phyloP scores from a whole-genome alignment of 2,888 invertebrate species.

The Crepidodera aurea region DNA sequence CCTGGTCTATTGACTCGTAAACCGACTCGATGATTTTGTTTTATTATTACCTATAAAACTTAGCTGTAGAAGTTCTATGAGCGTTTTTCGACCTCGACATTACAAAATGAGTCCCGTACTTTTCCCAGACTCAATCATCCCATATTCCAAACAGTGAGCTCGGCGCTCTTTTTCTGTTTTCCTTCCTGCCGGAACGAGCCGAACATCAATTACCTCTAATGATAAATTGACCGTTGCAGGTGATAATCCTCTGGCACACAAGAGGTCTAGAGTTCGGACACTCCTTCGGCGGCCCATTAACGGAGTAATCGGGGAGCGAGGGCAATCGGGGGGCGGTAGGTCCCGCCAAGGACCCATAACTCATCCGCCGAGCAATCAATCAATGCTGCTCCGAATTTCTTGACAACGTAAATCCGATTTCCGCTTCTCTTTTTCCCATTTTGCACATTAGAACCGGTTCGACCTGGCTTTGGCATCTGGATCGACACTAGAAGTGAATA shows the following conservation, averaged over 20 bases:
- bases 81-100: too few relatives aligned
- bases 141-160: neutral
- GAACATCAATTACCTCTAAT: conserved; percentile 35
- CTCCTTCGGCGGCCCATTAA: conserved; percentile 56
- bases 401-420: conserved; percentile 61
- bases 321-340: conserved; percentile 32
- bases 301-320: conserved; percentile 53
- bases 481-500: neutral
- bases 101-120: too few relatives aligned
- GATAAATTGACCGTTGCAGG: conserved; percentile 51
- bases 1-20: too few relatives aligned
- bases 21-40: too few relatives aligned
- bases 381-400: conserved; percentile 58
- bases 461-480: neutral
- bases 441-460: conserved; percentile 27
- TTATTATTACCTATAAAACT: too few relatives aligned
- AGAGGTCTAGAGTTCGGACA: conserved; percentile 48
- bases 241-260: conserved; percentile 49
- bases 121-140: neutral
- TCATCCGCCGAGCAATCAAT: conserved; percentile 60
- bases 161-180: neutral
- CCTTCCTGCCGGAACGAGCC: neutral
- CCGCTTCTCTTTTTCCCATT: conserved; percentile 44
- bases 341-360: conserved; percentile 54
- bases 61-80: too few relatives aligned